These are phyloP conservation scores for Drosophila sechellia DNA, from an alignment of 1,140 invertebrate genomes.

Conservation along the genomic window DNA sequence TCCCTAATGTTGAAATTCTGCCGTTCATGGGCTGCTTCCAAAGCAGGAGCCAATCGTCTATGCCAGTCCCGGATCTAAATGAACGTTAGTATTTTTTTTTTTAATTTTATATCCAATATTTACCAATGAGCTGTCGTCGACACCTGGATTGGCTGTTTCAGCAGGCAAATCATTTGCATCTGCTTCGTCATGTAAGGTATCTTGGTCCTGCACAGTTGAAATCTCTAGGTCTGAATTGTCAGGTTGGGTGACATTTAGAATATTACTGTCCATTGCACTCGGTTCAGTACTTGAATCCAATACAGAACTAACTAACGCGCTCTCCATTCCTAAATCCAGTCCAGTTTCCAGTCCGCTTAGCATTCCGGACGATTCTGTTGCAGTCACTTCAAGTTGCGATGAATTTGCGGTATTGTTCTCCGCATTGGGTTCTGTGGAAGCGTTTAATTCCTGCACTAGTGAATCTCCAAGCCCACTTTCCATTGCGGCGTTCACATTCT, in stretches of 20 bases:
- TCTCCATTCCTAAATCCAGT: neutral
- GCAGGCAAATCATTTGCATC: neutral
- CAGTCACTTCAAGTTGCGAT: neutral
- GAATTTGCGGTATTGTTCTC: neutral
- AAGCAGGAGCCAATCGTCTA: constrained; percentile 57
- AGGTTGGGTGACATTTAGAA: constrained; percentile 1
- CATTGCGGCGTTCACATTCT: neutral
- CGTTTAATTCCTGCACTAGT: neutral
- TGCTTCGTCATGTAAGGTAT: constrained; percentile 19
- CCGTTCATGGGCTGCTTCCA: constrained; percentile 68
- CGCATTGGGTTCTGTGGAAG: neutral
- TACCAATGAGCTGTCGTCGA: constrained; percentile 9
- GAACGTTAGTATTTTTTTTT: neutral
- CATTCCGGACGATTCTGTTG: neutral
- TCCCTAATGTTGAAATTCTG: constrained; percentile 76
- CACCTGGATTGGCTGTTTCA: neutral
- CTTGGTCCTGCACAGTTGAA: neutral
- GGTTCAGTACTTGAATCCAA: neutral
- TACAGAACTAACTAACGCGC: neutral
- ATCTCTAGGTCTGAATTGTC: constrained; percentile 5
- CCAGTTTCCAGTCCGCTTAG: neutral
- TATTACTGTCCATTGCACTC: neutral
- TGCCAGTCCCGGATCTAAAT: constrained; percentile 74
- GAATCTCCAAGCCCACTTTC: neutral
- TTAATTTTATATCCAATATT: neutral